Percentiles rank a stretch among this genome's conserved stretches.
These are phyloP conservation scores for Drosophila sp. DNA, from an alignment of 1,140 invertebrate genomes.

Conservation along the genomic window DNA sequence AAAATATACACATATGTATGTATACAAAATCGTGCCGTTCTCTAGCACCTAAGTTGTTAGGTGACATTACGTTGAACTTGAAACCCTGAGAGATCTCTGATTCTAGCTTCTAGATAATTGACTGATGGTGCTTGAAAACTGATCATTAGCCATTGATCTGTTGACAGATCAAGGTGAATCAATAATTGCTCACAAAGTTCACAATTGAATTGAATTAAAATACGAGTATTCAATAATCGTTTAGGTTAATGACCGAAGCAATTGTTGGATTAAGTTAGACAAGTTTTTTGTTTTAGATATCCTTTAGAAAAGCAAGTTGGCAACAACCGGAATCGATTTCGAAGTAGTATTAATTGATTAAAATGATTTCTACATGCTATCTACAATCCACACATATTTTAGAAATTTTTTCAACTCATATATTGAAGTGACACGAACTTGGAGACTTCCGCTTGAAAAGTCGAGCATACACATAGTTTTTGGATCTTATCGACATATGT, in stretches of 20 bases:
- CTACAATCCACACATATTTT: not conserved
- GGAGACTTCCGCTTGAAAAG: conserved; percentile 29
- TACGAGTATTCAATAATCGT: not conserved
- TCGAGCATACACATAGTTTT: conserved; percentile 11
- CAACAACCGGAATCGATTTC: too few species aligned
- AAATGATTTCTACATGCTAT: too few species aligned
- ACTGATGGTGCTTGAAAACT: conserved; percentile 28
- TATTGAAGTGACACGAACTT: not conserved
- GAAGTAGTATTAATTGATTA: too few species aligned
- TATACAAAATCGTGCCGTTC: conserved; percentile 35
- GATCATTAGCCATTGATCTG: conserved; percentile 63
- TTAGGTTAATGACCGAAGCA: not conserved
- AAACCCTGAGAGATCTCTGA: conserved; percentile 4
- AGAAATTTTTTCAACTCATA: not conserved
- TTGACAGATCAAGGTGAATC: conserved; percentile 59
- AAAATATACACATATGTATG: conserved; percentile 45
- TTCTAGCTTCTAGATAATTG: conserved; percentile 48
- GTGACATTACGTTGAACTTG: conserved; percentile 57
- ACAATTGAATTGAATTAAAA: conserved; percentile 10
- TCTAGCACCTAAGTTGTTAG: conserved; percentile 25
- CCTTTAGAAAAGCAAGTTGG: too few species aligned
- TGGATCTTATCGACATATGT: conserved; percentile 29
- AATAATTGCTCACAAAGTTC: conserved; percentile 4
- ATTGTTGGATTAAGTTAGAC: not conserved
- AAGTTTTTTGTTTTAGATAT: too few species aligned